Percentiles rank a stretch among this genome's conserved stretches.
Conservation (phyloP, 2,888 invertebrate genomes). For the Tetramorium bicarinatum region DNA sequence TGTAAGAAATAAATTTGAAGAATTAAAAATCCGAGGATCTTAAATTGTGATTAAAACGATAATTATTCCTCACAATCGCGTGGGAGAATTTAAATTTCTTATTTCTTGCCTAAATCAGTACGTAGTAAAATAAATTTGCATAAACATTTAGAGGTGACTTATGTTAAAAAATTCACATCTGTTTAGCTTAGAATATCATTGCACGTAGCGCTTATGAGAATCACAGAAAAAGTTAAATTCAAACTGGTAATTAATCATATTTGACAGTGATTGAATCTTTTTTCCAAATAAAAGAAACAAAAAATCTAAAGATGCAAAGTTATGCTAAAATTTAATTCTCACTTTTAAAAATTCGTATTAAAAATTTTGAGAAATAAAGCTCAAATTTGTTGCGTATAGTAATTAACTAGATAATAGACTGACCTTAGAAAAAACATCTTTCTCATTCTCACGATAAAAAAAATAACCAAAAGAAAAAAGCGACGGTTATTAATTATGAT, state of each 20-base stretch:
- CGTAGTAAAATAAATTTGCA: constrained; percentile 18
- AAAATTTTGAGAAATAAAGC: not conserved
- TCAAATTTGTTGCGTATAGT: not conserved
- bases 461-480: not conserved
- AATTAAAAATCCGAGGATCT: not conserved
- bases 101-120: constrained; percentile 12
- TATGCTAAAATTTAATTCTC: not conserved
- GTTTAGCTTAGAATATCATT: constrained; percentile 25
- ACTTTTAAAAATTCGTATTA: not conserved
- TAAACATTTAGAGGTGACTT: not conserved
- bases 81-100: not conserved
- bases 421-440: not conserved
- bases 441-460: not conserved
- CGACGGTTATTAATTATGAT: constrained; percentile 15
- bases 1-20: constrained; percentile 1
- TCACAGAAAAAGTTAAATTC: constrained; percentile 37
- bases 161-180: constrained; percentile 32
- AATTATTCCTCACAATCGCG: constrained; percentile 25
- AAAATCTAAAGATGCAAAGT: not conserved
- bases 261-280: not conserved
- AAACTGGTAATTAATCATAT: constrained; percentile 11
- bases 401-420: not conserved
- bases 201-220: constrained; percentile 1
- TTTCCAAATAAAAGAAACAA: not conserved
- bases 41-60: not conserved